Percentiles rank a stretch among this genome's conserved stretches.
phyloP scores from a whole-genome alignment of 2,797 vertebrate genomes.

The Furcifer pardalis region DNA sequence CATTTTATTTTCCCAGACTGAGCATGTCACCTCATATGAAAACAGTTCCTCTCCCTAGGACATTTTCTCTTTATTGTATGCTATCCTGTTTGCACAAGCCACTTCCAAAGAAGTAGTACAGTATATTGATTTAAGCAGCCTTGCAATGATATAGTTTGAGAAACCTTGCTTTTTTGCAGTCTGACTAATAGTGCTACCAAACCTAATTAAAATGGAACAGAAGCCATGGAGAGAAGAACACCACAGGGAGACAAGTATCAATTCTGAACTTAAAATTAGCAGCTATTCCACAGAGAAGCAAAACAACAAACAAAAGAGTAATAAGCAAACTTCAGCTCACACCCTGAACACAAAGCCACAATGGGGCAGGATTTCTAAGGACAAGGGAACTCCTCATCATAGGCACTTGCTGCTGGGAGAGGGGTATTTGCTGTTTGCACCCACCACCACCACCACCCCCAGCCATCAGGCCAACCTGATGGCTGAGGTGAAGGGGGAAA shows the following conservation, averaged over 20 bases:
- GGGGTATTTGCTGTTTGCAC: too few relatives aligned
- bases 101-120: background rate
- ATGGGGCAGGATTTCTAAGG: background rate
- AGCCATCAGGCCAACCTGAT: too few relatives aligned
- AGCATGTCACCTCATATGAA: background rate
- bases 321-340: background rate
- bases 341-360: background rate
- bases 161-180: slow-evolving; percentile 1
- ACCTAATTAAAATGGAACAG: slow-evolving; percentile 6
- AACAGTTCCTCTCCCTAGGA: background rate
- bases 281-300: slow-evolving; percentile 21
- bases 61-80: background rate
- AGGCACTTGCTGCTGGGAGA: too few relatives aligned
- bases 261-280: background rate
- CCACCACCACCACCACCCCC: too few relatives aligned
- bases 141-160: background rate
- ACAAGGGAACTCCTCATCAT: too few relatives aligned
- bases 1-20: background rate
- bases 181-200: slow-evolving; percentile 16
- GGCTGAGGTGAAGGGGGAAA: too few relatives aligned
- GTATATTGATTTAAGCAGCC: slow-evolving; percentile 3
- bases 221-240: background rate
- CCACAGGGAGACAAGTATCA: background rate
- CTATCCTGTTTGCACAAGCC: slow-evolving; percentile 1
- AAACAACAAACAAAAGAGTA: background rate